These are phyloP conservation scores for Macropis europaea DNA, from an alignment of 2,888 invertebrate species.

Conservation along the genomic window DNA sequence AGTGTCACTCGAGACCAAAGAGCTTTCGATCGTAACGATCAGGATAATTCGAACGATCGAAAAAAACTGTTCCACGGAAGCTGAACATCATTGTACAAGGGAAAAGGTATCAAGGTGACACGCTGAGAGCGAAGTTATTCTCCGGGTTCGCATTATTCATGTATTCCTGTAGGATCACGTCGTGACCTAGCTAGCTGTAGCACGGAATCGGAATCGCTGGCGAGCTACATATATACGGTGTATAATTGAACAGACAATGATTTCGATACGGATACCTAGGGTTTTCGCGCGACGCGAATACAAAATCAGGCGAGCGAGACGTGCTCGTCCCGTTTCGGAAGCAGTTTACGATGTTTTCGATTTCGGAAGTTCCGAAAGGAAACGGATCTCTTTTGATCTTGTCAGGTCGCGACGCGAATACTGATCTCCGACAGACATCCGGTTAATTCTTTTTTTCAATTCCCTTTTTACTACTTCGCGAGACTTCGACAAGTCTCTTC, in stretches of 20 bases:
- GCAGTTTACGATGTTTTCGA: neutral
- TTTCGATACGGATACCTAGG: constrained; percentile 1
- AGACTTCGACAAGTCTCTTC: neutral
- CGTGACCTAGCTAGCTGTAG: too few relatives aligned
- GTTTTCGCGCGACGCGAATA: constrained; percentile 8
- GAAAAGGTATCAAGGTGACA: too few relatives aligned
- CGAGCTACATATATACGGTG: too few relatives aligned
- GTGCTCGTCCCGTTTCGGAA: neutral
- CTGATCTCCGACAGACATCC: neutral
- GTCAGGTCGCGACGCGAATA: neutral
- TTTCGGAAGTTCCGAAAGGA: neutral
- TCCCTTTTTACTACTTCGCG: too few relatives aligned
- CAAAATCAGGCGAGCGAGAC: neutral
- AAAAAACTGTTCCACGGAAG: too few relatives aligned
- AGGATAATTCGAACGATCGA: too few relatives aligned
- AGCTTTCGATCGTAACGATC: too few relatives aligned
- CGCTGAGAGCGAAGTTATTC: neutral
- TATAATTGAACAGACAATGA: neutral
- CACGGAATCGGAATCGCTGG: too few relatives aligned
- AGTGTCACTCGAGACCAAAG: too few relatives aligned
- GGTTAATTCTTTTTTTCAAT: too few relatives aligned
- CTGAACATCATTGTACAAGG: too few relatives aligned
- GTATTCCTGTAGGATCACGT: neutral
- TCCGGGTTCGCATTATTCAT: neutral
- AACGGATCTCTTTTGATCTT: neutral